Evolutionary conservation across 2,888 invertebrate species (phyloP).

Genomic region (Cheilosia vulpina): DNA sequence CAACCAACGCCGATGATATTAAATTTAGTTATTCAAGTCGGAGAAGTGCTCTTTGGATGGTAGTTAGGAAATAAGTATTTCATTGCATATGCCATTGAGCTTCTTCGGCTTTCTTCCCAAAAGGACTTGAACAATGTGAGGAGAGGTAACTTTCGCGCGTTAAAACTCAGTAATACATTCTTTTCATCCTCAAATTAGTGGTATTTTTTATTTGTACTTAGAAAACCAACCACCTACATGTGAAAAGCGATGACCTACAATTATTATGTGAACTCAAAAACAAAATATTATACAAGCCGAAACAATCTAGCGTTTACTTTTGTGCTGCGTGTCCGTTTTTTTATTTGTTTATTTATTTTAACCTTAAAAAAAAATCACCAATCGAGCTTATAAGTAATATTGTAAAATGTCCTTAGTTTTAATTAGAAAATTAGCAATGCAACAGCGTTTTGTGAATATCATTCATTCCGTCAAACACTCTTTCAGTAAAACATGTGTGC

Average conservation of each 20-base stretch:
- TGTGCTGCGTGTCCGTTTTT: conserved; percentile 21
- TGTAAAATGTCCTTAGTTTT: conserved; percentile 16
- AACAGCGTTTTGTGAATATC: conserved; percentile 44
- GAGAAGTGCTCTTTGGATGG: too few relatives aligned
- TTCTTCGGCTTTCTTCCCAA: not conserved
- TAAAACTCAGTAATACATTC: not conserved
- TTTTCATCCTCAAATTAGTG: not conserved
- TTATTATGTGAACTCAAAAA: not conserved
- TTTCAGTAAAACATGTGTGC: conserved; percentile 33
- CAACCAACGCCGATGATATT: too few relatives aligned
- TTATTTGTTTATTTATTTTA: conserved; percentile 4
- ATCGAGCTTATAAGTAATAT: conserved; percentile 1
- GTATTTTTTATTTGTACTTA: conserved; percentile 17
- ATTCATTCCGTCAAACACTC: conserved; percentile 14
- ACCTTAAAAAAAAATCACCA: not conserved
- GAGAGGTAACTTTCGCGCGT: not conserved
- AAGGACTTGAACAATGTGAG: not conserved
- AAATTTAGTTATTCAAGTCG: too few relatives aligned
- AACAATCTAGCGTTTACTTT: conserved; percentile 25
- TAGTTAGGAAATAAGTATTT: too few relatives aligned
- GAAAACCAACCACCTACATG: not conserved
- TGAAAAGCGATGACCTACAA: not conserved
- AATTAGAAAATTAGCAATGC: conserved; percentile 36
- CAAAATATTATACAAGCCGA: not conserved
- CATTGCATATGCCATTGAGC: not conserved